Evolutionary conservation across 1,140 invertebrate genomes (phyloP).

Genomic region (Ips typographus): DNA sequence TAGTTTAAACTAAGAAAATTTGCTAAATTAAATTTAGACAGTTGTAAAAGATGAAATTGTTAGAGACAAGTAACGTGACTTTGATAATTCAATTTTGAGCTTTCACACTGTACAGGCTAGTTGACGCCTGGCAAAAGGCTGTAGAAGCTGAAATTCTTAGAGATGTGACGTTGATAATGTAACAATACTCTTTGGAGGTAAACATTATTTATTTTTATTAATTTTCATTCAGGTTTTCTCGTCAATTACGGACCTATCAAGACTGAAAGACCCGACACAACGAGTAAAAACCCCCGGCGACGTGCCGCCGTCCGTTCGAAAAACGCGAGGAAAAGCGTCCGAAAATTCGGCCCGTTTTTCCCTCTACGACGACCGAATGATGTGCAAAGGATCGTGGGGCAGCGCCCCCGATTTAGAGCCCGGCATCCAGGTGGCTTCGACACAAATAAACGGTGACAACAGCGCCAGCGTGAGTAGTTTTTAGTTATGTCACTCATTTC

Average conservation of each 20-base stretch:
- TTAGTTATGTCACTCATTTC: slow-evolving; percentile 11
- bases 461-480: slow-evolving; percentile 34
- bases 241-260: slow-evolving; percentile 58
- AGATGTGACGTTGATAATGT: no score
- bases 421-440: slow-evolving; percentile 14
- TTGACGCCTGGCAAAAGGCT: no score
- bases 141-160: no score
- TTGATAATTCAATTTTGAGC: no score
- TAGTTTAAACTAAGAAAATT: no score
- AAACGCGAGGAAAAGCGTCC: slow-evolving; percentile 60
- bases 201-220: no score
- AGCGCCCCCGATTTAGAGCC: slow-evolving; percentile 52
- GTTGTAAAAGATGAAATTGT: no score
- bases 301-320: slow-evolving; percentile 71
- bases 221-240: slow-evolving; percentile 55
- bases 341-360: slow-evolving; percentile 64
- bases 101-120: no score
- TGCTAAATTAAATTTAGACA: no score
- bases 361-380: slow-evolving; percentile 84
- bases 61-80: no score
- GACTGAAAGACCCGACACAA: slow-evolving; percentile 70
- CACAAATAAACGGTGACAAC: slow-evolving; percentile 17
- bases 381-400: slow-evolving; percentile 57
- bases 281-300: slow-evolving; percentile 81
- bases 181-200: no score